Conservation (phyloP, 2,113 vertebrate genomes). For the Addax nasomaculatus region DNA sequence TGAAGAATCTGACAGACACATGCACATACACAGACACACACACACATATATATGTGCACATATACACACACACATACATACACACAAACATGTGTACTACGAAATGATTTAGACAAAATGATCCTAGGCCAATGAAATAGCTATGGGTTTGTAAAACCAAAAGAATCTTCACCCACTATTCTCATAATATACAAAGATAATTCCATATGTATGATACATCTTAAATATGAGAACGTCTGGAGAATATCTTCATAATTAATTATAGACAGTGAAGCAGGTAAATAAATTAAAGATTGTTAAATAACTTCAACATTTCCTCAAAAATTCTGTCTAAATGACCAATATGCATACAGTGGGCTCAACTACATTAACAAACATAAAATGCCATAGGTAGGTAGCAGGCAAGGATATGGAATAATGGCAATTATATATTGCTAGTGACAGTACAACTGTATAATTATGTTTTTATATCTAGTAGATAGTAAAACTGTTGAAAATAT, state of each 20-base stretch:
- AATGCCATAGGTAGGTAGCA: background rate
- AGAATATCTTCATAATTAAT: background rate
- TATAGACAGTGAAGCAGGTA: background rate
- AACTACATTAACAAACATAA: background rate
- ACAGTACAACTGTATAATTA: background rate
- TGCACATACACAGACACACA: background rate
- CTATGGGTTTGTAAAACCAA: background rate
- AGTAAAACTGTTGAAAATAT: background rate
- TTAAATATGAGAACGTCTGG: background rate
- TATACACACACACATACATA: background rate
- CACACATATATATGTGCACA: background rate
- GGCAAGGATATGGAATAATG: background rate
- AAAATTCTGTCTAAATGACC: background rate
- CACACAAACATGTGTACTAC: background rate
- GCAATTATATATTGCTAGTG: background rate
- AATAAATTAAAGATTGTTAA: background rate
- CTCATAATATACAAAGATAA: background rate
- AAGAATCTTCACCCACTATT: background rate
- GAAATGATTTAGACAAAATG: background rate
- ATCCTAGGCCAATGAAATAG: background rate
- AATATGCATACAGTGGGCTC: background rate
- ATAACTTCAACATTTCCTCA: background rate
- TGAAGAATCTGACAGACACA: background rate
- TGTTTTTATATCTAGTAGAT: background rate
- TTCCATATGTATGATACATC: background rate